These are phyloP conservation scores for Oenanthe oenanthe DNA, from an alignment of 2,113 vertebrate genomes.

Conservation along the genomic window DNA sequence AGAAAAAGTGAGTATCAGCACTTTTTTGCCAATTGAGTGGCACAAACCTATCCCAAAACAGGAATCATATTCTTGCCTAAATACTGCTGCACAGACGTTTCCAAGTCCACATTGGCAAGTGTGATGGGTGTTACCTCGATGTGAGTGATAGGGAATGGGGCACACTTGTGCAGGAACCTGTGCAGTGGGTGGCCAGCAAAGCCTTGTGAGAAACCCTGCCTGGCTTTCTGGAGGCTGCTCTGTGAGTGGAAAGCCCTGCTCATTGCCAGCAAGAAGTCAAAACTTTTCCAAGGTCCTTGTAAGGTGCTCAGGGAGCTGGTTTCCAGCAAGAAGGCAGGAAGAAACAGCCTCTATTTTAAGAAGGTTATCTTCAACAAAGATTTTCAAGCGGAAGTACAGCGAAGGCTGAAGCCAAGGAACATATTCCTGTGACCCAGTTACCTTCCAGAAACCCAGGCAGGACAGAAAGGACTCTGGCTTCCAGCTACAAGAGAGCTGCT, in stretches of 20 bases:
- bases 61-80: neutral
- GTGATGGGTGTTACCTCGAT: neutral
- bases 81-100: neutral
- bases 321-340: neutral
- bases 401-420: neutral
- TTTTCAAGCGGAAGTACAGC: neutral
- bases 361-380: neutral
- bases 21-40: neutral
- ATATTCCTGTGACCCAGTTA: neutral
- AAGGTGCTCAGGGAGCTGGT: neutral
- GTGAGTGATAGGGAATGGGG: rapidly evolving
- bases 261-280: neutral
- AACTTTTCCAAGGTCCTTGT: neutral
- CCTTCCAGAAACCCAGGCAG: conserved; percentile 2
- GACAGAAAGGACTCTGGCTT: neutral
- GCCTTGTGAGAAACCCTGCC: neutral
- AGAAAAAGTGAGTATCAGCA: neutral
- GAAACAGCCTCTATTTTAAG: conserved; percentile 2
- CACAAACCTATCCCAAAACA: neutral
- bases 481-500: neutral
- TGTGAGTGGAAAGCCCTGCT: neutral
- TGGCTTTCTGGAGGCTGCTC: neutral
- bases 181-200: neutral
- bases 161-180: neutral
- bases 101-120: neutral